Percentiles rank a stretch among this genome's conserved stretches.
phyloP scores from a whole-genome alignment of 2,113 vertebrate genomes.

The Cichladusa arquata region DNA sequence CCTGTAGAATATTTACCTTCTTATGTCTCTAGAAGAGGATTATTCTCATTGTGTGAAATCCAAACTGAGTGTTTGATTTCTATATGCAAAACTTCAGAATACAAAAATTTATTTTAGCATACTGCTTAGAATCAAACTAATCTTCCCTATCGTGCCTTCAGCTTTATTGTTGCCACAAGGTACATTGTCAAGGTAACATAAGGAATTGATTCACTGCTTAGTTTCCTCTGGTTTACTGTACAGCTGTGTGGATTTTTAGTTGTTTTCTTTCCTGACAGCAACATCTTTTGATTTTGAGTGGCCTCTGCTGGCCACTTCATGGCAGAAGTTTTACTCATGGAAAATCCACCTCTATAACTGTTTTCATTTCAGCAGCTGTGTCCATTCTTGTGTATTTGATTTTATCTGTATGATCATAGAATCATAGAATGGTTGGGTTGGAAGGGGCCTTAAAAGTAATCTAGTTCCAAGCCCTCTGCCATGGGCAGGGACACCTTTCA shows the following conservation, averaged over 20 bases:
- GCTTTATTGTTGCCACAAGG: not conserved
- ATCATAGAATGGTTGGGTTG: not conserved
- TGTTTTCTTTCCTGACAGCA: not conserved
- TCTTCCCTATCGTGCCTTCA: not conserved
- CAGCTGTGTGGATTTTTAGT: not conserved
- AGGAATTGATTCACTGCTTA: conserved; percentile 33
- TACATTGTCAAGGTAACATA: conserved; percentile 35
- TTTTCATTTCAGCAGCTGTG: conserved; percentile 34
- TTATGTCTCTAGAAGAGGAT: not conserved
- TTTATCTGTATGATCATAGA: not conserved
- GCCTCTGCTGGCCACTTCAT: conserved; percentile 58
- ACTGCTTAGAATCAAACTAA: not conserved
- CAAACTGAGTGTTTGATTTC: not conserved
- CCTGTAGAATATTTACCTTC: not conserved
- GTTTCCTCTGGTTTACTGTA: not conserved
- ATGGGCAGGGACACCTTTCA: not conserved
- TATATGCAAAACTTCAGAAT: not conserved
- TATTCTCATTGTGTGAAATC: not conserved
- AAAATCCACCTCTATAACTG: not conserved
- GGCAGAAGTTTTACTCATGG: conserved; percentile 2
- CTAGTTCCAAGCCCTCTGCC: not conserved
- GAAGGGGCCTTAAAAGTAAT: not conserved
- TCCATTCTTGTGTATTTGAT: not conserved
- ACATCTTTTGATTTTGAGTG: conserved; percentile 61
- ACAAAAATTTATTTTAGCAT: not conserved